Evolutionary conservation across 2,797 vertebrate genomes (phyloP), one percentile per base, ranked within the genome.

Genomic region (Fistularia tabacaria): DNA sequence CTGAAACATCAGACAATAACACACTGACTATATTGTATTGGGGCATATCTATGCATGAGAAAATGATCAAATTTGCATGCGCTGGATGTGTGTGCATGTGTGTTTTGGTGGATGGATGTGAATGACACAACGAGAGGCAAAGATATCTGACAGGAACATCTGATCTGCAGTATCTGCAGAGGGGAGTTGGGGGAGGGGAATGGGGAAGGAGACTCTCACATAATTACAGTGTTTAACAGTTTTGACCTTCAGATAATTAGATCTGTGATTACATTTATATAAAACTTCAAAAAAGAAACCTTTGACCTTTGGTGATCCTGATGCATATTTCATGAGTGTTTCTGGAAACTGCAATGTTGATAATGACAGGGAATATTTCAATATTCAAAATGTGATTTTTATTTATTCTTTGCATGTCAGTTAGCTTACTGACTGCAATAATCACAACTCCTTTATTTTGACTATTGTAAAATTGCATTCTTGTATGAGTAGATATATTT

Each of bases 161-260:
- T 59, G 14, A 53, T 14, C 13, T 50, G 36, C 14, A 7, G 6
- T 15, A 10, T 49, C 42, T 62, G 13, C 52, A 62, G n/a, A n/a
- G 25, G 11, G n/a, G 36, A 56, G 9, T 47, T 9, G 10, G 6
- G 7, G 25, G 25, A 25, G 25, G 25, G 25, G 5, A 25, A 25
- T 25, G 25, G 25, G 25, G 25, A 25, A 25, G 25, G 25, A 2
- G 25, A 5, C 25, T 25, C 25, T 46, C 45, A 41, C 37, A 59
- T 59, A 62, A 45, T 54, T 44, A 49, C 1, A 43, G 4, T 15
- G 39, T 36, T n/a, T 10, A 51, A 42, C 6, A 39, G 1, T 1
- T 1, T 45, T 41, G 11, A 48, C 15, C 14, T 59, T 49, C 45
- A 46, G 14, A 55, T 7, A 48, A 47, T 14, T 5, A 38, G 1